Percentiles rank a stretch among this genome's conserved stretches.
Evolutionary conservation across 2,888 invertebrate species (phyloP).

Genomic region (Charanyca ferruginea): DNA sequence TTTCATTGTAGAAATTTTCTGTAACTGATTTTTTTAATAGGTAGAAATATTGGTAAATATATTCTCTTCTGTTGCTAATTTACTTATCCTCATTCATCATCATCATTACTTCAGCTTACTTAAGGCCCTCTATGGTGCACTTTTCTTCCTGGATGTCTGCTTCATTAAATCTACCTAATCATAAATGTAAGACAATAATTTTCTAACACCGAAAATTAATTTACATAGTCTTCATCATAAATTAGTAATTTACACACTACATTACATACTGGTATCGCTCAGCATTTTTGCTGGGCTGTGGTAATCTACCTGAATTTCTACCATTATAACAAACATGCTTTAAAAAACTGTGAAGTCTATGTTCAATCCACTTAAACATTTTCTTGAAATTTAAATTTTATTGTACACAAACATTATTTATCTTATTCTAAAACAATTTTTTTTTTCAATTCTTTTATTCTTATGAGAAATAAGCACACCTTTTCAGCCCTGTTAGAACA

Average conservation of each 20-base stretch:
- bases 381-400: not conserved
- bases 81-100: no score
- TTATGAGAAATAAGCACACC: no score
- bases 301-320: not conserved
- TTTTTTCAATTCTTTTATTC: not conserved
- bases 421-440: not conserved
- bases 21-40: not conserved
- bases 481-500: no score
- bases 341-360: not conserved
- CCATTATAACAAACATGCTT: not conserved
- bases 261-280: not conserved
- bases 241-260: not conserved
- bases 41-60: not conserved
- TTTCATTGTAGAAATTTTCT: not conserved
- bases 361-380: not conserved
- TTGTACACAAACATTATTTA: not conserved
- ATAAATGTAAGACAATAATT: no score
- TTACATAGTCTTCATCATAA: not conserved
- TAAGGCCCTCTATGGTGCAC: no score
- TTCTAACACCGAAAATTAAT: no score
- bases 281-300: not conserved
- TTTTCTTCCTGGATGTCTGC: no score
- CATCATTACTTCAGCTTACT: no score
- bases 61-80: not conserved
- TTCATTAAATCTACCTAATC: no score